Evolutionary conservation across 2,113 vertebrate genomes (phyloP), one percentile per base, ranked within the genome.

Genomic region (Bothrops jararaca): DNA sequence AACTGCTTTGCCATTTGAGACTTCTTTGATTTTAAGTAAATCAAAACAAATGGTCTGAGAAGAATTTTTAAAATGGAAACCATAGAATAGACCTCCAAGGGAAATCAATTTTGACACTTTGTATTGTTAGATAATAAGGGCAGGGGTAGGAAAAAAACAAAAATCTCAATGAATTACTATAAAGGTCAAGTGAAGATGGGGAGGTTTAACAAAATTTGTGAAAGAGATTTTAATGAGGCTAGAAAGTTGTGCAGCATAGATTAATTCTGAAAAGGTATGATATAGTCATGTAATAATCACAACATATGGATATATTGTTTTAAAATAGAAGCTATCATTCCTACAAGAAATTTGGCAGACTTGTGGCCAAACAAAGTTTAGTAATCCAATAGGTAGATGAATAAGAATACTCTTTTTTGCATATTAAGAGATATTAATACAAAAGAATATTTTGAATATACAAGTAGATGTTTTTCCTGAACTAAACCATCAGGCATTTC

Each of bases 101-200:
- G 96, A 93, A 95, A 95, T 91, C 57, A 89, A 90, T 96, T 95
- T 96, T 85, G 95, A 45, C 89, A 90, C 80, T 96, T 96, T 90
- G 86, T 89, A 60, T 54, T 34, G 9, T 60, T 95, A 91, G 89
- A 95, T 94, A 96, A 97, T 92, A 96, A 86, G 90, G 95, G 12
- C 80, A 18, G 11, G 2, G 90, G 92, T 95, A 96, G 93, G 92
- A 24, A 91, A 85, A 96, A 95, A 93, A 96, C 88, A 50, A 95
- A 94, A 94, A 94, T 93, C 85, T 39, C 15, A 92, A 69, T n/a
- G 50, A 92, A 92, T 93, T 94, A 93, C 92, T 86, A 52, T 89
- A 91, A 93, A 92, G 90, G 85, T 91, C 58, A 96, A 96, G 95
- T 90, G 48, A 90, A 93, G 95, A 95, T 95, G 95, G 89, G 92